Conservation (phyloP, 2,113 vertebrate genomes). For the Bucco capensis region DNA sequence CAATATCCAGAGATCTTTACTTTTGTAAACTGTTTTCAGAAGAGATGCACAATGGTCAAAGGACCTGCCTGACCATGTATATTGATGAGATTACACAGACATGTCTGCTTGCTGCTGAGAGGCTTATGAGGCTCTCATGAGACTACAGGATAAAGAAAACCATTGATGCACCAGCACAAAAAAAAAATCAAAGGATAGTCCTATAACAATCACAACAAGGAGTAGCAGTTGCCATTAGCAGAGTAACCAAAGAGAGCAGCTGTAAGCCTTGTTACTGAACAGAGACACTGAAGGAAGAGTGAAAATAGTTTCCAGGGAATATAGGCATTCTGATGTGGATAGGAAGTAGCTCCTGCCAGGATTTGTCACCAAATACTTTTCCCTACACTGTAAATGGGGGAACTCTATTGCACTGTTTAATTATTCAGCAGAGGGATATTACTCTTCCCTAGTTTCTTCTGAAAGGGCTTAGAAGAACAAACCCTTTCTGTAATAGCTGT, state of each 20-base stretch:
- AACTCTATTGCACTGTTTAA: not conserved
- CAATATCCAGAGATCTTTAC: not conserved
- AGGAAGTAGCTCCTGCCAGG: not conserved
- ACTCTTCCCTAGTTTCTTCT: not conserved
- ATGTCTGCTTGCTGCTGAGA: not conserved
- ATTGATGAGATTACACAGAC: not conserved
- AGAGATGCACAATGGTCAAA: not conserved
- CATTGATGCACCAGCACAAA: not conserved
- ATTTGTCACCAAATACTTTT: conserved; percentile 7
- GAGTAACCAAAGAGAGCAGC: not conserved
- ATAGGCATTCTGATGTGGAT: not conserved
- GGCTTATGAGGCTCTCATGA: not conserved
- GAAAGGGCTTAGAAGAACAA: not conserved
- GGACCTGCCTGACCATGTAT: not conserved
- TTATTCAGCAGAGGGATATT: not conserved
- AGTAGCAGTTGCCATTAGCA: not conserved
- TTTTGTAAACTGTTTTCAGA: not conserved
- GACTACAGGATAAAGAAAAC: not conserved
- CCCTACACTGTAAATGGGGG: not conserved
- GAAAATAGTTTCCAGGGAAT: not conserved
- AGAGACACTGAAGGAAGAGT: not conserved
- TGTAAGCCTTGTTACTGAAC: not conserved
- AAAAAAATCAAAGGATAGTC: not conserved
- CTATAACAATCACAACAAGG: not conserved
- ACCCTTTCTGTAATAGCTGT: not conserved